Percentiles rank a stretch among this genome's conserved stretches.
Conservation (phyloP, 2,888 invertebrate species). For the Mechanitis mazaeus region DNA sequence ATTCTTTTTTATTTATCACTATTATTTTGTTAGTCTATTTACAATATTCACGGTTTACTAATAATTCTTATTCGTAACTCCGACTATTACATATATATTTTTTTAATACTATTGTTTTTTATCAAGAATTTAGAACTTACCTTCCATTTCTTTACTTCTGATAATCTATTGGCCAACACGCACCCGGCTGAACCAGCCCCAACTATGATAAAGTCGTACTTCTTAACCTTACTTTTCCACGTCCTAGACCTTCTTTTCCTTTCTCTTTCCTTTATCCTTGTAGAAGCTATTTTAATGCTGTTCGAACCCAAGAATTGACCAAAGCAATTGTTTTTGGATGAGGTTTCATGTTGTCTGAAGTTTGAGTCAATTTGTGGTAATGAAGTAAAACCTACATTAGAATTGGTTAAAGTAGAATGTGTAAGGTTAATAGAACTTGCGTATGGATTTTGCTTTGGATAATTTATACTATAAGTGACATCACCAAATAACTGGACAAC, state of each 20-base stretch:
- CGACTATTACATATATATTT: too few relatives aligned
- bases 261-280: conserved; percentile 20
- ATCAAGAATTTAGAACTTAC: conserved; percentile 39
- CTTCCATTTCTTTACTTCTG: conserved; percentile 78
- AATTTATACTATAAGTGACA: conserved; percentile 9
- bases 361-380: too few relatives aligned
- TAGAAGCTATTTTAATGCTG: conserved; percentile 26
- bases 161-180: conserved; percentile 51
- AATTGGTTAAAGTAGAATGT: too few relatives aligned
- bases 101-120: too few relatives aligned
- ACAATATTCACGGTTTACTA: too few relatives aligned
- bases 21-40: too few relatives aligned
- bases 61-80: too few relatives aligned
- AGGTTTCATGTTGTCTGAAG: background rate
- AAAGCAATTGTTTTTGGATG: conserved; percentile 21
- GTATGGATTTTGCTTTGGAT: conserved; percentile 26
- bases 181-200: conserved; percentile 76
- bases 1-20: too few relatives aligned
- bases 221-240: conserved; percentile 45
- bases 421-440: background rate
- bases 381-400: conserved; percentile 30
- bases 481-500: conserved; percentile 73
- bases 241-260: conserved; percentile 32
- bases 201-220: conserved; percentile 79
- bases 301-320: too few relatives aligned